A percentile compares a stretch with the other conserved stretches of the same genome.
These are phyloP conservation scores for Amiota minor DNA, from an alignment of 2,888 invertebrate species.

Conservation along the genomic window DNA sequence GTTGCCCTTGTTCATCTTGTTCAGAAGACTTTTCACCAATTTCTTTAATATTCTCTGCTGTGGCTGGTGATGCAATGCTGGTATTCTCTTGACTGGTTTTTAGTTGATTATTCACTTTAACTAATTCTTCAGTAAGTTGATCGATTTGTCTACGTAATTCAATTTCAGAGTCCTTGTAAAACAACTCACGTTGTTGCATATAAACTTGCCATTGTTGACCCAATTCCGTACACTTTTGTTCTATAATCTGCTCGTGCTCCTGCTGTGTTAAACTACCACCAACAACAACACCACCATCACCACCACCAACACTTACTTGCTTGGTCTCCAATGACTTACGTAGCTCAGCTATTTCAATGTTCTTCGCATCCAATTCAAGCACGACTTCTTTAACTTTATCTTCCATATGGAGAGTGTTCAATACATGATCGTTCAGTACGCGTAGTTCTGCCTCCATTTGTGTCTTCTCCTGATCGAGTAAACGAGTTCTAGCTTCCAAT, in stretches of 20 bases:
- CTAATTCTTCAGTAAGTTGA: conserved; percentile 41
- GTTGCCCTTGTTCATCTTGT: too few species aligned
- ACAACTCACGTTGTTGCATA: conserved; percentile 78
- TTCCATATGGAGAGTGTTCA: conserved; percentile 68
- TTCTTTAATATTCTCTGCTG: background rate
- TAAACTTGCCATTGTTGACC: conserved; percentile 83
- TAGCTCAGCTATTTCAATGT: conserved; percentile 71
- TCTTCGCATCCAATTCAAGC: conserved; percentile 70
- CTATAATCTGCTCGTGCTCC: conserved; percentile 75
- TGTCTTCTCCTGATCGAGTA: conserved; percentile 62
- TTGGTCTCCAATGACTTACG: conserved; percentile 62
- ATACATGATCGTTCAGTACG: conserved; percentile 71
- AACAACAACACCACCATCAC: background rate
- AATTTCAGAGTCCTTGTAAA: conserved; percentile 76
- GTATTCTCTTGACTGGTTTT: conserved; percentile 14
- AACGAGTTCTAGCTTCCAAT: conserved; percentile 56
- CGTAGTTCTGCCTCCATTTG: conserved; percentile 72
- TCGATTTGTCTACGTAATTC: conserved; percentile 53
- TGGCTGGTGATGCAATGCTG: background rate
- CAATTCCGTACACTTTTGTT: conserved; percentile 80
- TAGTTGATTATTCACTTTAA: conserved; percentile 60
- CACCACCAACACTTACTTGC: conserved; percentile 43
- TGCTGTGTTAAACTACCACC: conserved; percentile 26
- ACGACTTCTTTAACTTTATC: conserved; percentile 69
- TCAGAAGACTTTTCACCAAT: too few species aligned